Base-by-base conservation (phyloP, 2,888 invertebrate genomes). In the Leucophenga montana region DNA sequence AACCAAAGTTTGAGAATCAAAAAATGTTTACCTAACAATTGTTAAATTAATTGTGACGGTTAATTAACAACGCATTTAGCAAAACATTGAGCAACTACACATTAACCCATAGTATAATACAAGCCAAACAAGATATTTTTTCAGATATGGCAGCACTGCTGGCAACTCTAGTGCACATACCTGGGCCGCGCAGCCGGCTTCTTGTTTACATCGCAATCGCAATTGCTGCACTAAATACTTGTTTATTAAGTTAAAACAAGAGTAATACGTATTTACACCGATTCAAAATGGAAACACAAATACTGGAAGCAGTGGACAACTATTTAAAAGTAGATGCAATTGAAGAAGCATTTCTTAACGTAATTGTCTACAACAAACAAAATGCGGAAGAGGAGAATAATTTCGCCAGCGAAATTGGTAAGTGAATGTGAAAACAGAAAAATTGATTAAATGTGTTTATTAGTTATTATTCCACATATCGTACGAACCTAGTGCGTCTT, bases 341-440 rank as follows among this genome's bases (percentile, higher is more conserved):
- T 44, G 96, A 97, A 85, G 95, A 96, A 88, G 95, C 96, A 0
- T 97, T 98, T 85, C 95, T 95, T 85, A 95, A 95, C 80, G 95
- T 95, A 79, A 91, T 97, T 71, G 94, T 96, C 1, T 94, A 96
- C 82, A 92, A 93, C 39, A 39, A 39, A 39, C 39, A 39, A 8
- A 39, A 11, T 1, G 11, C 1, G 3, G 39, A 39, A 11, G 94
- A 95, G 85, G 90, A 90, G 75, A 93, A 94, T 77, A 93, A 39
- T 5, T 39, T 39, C 9, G 11, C 94, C 77, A 92, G 92, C 74
- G 93, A 93, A 75, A 88, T 97, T 46, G 77, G 89, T 88, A 79
- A 77, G n/a, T n/a, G 80, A 56, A 33, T 1, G 27, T 14, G 4
- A 22, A 39, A 8, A 33, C 1, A 14, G 2, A 9, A 54, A 56